These are phyloP conservation scores for Vollenhovia emeryi DNA, from an alignment of 1,140 invertebrate genomes.

Conservation along the genomic window DNA sequence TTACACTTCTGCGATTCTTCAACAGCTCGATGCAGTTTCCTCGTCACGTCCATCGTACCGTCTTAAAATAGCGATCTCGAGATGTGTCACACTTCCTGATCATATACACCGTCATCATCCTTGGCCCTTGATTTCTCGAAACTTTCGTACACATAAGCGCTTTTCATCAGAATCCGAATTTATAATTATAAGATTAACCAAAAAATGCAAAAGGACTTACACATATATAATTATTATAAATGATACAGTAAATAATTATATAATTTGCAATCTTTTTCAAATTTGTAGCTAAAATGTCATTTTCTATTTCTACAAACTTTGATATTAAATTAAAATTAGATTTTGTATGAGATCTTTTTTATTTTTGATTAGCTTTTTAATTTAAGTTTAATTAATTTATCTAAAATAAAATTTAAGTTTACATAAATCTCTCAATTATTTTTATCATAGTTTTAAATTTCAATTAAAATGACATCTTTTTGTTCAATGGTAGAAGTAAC, in stretches of 20 bases:
- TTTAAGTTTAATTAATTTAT: too few relatives aligned
- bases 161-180: not conserved
- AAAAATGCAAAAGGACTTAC: not conserved
- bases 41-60: not conserved
- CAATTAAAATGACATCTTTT: too few relatives aligned
- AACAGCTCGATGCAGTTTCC: conserved; percentile 37
- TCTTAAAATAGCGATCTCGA: conserved; percentile 48
- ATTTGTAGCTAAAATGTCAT: too few relatives aligned
- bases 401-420: too few relatives aligned
- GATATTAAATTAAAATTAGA: too few relatives aligned
- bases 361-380: too few relatives aligned
- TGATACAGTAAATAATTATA: not conserved
- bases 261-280: not conserved
- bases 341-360: too few relatives aligned
- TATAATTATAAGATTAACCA: not conserved
- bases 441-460: too few relatives aligned
- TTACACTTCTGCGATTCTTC: conserved; percentile 36
- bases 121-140: conserved; percentile 26
- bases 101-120: conserved; percentile 19
- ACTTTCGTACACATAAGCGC: not conserved
- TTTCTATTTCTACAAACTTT: too few relatives aligned
- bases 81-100: conserved; percentile 54
- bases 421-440: too few relatives aligned
- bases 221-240: too few relatives aligned
- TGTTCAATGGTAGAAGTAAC: too few relatives aligned